These are phyloP conservation scores for Tipula unca DNA, from an alignment of 2,888 invertebrate genomes.

Conservation along the genomic window DNA sequence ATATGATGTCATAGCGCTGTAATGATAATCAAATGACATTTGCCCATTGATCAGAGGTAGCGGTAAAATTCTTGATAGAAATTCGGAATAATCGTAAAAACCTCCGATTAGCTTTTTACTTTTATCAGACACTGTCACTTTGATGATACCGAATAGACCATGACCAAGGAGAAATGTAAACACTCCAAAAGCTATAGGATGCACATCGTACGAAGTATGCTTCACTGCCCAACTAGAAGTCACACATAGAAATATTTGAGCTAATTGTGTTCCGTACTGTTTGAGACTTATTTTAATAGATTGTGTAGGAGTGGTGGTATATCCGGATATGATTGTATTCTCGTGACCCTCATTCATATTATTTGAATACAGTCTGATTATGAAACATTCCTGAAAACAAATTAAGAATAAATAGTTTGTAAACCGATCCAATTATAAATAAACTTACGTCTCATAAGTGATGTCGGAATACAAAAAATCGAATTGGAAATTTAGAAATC, in stretches of 20 bases:
- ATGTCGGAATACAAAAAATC: no score
- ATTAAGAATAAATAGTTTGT: no score
- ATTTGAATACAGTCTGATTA: no score
- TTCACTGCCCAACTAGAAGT: conserved; percentile 28
- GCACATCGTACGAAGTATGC: neutral
- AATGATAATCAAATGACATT: neutral
- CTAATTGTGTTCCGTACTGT: conserved; percentile 26
- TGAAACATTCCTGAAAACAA: no score
- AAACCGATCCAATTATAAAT: no score
- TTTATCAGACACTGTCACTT: conserved; percentile 22
- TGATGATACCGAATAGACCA: conserved; percentile 26
- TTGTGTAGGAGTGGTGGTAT: no score
- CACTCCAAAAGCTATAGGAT: conserved; percentile 24
- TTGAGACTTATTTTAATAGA: no score
- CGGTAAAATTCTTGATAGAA: neutral
- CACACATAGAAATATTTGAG: conserved; percentile 27
- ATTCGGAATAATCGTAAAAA: neutral
- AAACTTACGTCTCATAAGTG: no score
- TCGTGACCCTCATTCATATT: no score
- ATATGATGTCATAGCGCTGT: neutral
- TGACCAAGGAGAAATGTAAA: conserved; percentile 28
- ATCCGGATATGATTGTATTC: no score
- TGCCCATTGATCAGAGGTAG: conserved; percentile 17
- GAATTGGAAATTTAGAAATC: no score
- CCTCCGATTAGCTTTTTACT: neutral